Base-by-base conservation (phyloP, 2,113 vertebrate species). In the Calidris pugnax region DNA sequence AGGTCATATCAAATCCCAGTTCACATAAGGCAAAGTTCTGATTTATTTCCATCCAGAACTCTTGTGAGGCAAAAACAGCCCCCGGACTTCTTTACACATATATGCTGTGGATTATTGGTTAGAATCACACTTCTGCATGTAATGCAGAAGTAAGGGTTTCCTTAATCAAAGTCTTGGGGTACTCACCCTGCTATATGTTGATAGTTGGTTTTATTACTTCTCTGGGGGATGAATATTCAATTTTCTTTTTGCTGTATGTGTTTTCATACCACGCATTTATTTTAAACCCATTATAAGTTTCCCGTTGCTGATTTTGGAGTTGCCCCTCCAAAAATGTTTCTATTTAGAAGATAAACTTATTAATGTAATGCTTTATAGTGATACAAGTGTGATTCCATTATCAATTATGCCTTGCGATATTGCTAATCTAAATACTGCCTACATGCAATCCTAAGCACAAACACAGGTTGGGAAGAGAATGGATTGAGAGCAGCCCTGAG, bases 1-100 rank as follows among this genome's bases (percentile, higher is more conserved):
- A 97, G 96, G 95, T 97, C 96, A 85, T 90, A 85, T 67, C 91
- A 95, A 96, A 89, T 95, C 92, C 87, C 92, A 95, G 95, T 95
- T 96, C 92, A 94, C 87, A 76, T 89, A 92, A 96, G 84, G 91
- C 92, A 91, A 93, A 95, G 57, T 74, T 95, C 73, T 92, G 80
- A 92, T 96, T 92, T 95, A 92, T 95, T 95, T 95, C 84, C 4
- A 0, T 82, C 62, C 74, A 82, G 45, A 87, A 68, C 35, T 64
- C 74, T 85, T 87, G 43, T 0, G 1, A 76, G 71, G 78, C 90
- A 89, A 14, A 39, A 2, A 5, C 64, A 87, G 56, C 20, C 32
- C 28, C 50, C 15, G 18, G 32, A 82, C 71, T 69, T 93, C 30
- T 95, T 92, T 74, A 60, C 39, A 74, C 41, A 9, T 68, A n/a